Percentiles rank a stretch among this genome's conserved stretches.
Conservation (phyloP, 2,797 vertebrate species). For the Brachyrhaphis roseni region DNA sequence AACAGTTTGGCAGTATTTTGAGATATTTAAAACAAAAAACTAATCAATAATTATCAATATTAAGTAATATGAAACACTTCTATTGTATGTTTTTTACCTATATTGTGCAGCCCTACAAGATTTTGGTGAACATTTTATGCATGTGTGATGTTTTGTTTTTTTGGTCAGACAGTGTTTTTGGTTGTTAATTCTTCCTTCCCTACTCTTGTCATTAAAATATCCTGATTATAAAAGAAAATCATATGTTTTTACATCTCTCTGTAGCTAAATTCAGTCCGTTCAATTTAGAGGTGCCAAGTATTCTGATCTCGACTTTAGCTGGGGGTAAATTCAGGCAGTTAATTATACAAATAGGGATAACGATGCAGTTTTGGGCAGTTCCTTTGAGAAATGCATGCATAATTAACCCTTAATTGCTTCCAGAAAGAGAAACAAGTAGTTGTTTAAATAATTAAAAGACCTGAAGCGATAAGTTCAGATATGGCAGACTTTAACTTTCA, state of each 20-base stretch:
- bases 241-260: neutral
- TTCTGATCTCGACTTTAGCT: neutral
- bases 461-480: slow-evolving; percentile 3
- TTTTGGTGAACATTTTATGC: neutral
- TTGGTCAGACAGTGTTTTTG: neutral
- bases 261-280: neutral
- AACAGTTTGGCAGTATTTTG: too few relatives aligned
- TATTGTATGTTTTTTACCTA: too few relatives aligned
- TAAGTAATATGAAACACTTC: too few relatives aligned
- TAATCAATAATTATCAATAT: too few relatives aligned
- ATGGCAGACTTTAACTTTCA: neutral
- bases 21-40: too few relatives aligned
- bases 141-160: neutral
- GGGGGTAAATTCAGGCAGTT: neutral
- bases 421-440: neutral
- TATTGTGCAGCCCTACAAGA: too few relatives aligned
- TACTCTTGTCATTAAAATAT: neutral
- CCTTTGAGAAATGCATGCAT: neutral
- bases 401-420: slow-evolving; percentile 2
- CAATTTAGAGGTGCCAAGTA: neutral
- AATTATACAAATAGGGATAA: slow-evolving; percentile 5
- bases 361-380: slow-evolving; percentile 10
- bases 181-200: neutral
- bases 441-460: neutral
- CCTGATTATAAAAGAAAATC: neutral